These are phyloP conservation scores for Sceloporus undulatus DNA, from an alignment of 2,113 vertebrate species.

Conservation along the genomic window DNA sequence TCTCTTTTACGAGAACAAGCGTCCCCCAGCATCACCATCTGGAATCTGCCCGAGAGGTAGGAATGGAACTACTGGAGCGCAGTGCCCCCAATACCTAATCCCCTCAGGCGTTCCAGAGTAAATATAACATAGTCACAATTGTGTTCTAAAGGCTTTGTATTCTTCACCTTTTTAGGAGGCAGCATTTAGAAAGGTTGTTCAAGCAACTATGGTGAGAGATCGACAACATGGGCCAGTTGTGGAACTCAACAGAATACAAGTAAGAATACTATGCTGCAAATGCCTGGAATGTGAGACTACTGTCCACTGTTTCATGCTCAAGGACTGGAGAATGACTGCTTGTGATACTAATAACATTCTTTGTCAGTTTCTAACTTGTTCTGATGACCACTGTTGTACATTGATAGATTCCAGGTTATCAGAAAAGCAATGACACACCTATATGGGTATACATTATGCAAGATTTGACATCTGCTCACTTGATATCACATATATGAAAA, in stretches of 20 bases:
- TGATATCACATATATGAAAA: background rate
- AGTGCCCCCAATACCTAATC: too few species aligned
- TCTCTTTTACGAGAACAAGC: too few species aligned
- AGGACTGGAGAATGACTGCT: background rate
- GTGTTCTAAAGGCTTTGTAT: background rate
- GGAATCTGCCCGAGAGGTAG: too few species aligned
- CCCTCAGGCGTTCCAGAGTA: background rate
- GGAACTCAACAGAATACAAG: constrained; percentile 98
- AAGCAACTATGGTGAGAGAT: constrained; percentile 98
- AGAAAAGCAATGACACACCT: background rate
- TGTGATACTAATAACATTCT: background rate
- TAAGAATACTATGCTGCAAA: constrained; percentile 54
- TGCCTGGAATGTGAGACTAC: background rate
- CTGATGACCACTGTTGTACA: background rate
- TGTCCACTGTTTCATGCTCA: background rate
- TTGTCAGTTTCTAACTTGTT: background rate
- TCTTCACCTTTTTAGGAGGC: constrained; percentile 85
- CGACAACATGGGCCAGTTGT: constrained; percentile 96
- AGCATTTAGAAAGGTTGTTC: constrained; percentile 97
- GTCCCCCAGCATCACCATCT: too few species aligned
- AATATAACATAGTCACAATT: background rate
- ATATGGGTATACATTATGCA: too few species aligned
- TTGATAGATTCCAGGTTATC: background rate
- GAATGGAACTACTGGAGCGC: too few species aligned
- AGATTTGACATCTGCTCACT: too few species aligned